Evolutionary conservation across 37 sponge, comb jelly and placozoan genomes (phyloP).

Genomic region (Petrosia ficiformis): DNA sequence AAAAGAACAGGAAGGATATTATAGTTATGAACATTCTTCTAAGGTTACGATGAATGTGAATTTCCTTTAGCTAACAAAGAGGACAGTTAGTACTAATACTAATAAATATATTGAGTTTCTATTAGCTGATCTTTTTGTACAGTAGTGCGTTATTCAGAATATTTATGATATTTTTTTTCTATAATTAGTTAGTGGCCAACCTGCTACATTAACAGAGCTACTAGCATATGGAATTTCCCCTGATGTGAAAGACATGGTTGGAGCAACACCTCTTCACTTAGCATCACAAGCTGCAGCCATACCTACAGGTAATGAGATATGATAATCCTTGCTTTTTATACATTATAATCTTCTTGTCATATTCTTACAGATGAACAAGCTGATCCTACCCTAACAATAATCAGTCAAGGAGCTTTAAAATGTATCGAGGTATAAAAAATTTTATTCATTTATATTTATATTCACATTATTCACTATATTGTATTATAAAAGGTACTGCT

Average conservation of each 20-base stretch:
- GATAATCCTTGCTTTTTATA: no score
- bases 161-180: no score
- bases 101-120: no score
- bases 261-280: constrained; percentile 76
- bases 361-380: not conserved
- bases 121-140: no score
- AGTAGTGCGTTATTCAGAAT: no score
- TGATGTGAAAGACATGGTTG: constrained; percentile 32
- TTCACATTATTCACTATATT: not conserved
- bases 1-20: no score
- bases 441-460: not conserved
- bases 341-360: not conserved
- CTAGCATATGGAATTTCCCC: constrained; percentile 34
- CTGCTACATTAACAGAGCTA: constrained; percentile 46
- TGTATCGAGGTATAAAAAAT: not conserved
- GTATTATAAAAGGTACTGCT: constrained; percentile 54
- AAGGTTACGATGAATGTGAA: no score
- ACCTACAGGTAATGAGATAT: not conserved
- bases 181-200: constrained; percentile 63
- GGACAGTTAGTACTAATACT: no score
- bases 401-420: constrained; percentile 4
- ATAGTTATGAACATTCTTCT: no score
- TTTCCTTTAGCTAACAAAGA: no score
- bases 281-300: constrained; percentile 47
- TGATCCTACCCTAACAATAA: not conserved